These are phyloP conservation scores for Trachelus troglodyta DNA, from an alignment of 2,888 invertebrate species.

Conservation along the genomic window DNA sequence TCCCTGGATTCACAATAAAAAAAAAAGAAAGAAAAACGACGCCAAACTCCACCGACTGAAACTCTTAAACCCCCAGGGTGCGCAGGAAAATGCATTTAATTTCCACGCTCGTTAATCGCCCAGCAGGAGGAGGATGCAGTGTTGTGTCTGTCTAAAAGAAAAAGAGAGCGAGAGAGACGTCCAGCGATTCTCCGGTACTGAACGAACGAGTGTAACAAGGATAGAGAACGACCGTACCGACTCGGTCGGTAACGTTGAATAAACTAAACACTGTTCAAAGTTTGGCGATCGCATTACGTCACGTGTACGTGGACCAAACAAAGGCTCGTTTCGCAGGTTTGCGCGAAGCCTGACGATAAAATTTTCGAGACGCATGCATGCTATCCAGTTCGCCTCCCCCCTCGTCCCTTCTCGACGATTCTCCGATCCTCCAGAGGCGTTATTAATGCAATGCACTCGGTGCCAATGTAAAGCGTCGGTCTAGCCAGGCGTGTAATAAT, in stretches of 20 bases:
- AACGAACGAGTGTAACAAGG: neutral
- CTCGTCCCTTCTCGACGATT: neutral
- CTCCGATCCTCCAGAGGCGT: neutral
- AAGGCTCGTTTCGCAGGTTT: neutral
- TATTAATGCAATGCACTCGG: neutral
- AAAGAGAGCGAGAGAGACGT: neutral
- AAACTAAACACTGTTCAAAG: neutral
- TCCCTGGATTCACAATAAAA: neutral
- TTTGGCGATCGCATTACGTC: neutral
- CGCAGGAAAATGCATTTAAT: neutral
- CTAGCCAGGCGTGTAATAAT: constrained; percentile 18
- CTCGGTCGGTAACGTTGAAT: neutral
- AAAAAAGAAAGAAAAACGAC: neutral
- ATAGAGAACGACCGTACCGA: neutral
- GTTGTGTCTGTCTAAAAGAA: neutral
- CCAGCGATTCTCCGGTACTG: no score
- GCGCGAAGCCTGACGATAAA: neutral
- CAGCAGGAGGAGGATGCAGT: neutral
- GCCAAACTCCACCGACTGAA: neutral
- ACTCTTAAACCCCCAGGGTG: neutral
- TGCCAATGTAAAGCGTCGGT: neutral
- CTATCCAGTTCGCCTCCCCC: neutral
- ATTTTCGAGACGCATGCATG: neutral
- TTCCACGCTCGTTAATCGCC: neutral
- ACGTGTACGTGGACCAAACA: neutral